Percentiles rank a stretch among this genome's conserved stretches.
Evolutionary conservation across 1,140 invertebrate genomes (phyloP).

Genomic region (Bombus superbus): DNA sequence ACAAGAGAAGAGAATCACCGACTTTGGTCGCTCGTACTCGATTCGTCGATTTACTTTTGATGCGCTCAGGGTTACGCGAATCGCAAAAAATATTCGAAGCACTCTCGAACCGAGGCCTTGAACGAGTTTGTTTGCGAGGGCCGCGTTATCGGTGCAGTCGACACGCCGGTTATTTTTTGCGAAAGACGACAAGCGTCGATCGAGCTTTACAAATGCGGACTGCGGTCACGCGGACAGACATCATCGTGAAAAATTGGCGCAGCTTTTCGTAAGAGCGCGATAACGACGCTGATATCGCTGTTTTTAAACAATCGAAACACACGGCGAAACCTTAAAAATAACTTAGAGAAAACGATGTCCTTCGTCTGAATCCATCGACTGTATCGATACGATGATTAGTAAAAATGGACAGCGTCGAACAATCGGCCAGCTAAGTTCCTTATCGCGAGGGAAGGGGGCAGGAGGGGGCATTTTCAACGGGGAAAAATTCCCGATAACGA

Average conservation of each 20-base stretch:
- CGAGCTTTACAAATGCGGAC: background rate
- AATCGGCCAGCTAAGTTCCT: background rate
- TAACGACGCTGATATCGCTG: slow-evolving; percentile 1
- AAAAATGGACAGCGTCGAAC: background rate
- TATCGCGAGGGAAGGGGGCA: slow-evolving; percentile 3
- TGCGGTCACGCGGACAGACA: slow-evolving; percentile 1
- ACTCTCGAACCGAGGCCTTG: slow-evolving; percentile 74
- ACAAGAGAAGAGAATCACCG: background rate
- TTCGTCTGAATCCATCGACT: background rate
- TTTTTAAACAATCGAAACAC: background rate
- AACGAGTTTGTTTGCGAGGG: slow-evolving; percentile 71
- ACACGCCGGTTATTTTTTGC: slow-evolving; percentile 51
- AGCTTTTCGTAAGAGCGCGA: slow-evolving; percentile 39
- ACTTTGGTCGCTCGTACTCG: background rate
- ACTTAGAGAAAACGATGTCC: background rate
- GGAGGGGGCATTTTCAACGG: slow-evolving; percentile 5
- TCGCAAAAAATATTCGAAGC: slow-evolving; percentile 75
- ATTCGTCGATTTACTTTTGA: background rate
- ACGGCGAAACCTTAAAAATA: background rate
- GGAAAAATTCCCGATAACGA: slow-evolving; percentile 39
- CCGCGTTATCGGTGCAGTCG: slow-evolving; percentile 69
- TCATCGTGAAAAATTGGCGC: slow-evolving; percentile 30
- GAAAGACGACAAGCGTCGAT: slow-evolving; percentile 25
- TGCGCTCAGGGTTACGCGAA: slow-evolving; percentile 54
- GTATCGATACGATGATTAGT: slow-evolving; percentile 1